These are phyloP conservation scores for Solenopsis invicta DNA, from an alignment of 1,140 invertebrate genomes.

Conservation along the genomic window DNA sequence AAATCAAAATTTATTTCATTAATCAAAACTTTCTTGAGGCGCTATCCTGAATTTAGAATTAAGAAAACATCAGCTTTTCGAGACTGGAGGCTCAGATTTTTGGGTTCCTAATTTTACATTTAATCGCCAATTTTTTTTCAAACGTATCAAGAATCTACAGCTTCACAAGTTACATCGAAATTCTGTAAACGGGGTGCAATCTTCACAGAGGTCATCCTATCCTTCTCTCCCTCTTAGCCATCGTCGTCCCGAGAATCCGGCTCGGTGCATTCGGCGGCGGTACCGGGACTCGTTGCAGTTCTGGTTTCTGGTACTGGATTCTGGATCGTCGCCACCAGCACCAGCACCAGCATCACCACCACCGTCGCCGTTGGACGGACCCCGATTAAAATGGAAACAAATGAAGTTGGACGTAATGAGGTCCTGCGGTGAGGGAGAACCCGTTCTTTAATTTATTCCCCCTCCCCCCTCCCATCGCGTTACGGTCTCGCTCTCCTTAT, in stretches of 20 bases:
- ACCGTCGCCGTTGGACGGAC: slow-evolving; percentile 56
- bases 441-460: slow-evolving; percentile 84
- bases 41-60: neutral
- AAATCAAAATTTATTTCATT: neutral
- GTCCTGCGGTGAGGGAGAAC: slow-evolving; percentile 81
- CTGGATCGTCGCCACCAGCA: slow-evolving; percentile 67
- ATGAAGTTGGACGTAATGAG: slow-evolving; percentile 82
- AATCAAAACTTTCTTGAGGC: neutral
- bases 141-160: neutral
- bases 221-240: neutral
- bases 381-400: slow-evolving; percentile 83
- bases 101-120: neutral
- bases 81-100: neutral
- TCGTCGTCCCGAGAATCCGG: slow-evolving; percentile 51
- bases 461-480: slow-evolving; percentile 47
- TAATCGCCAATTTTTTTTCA: neutral
- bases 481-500: slow-evolving; percentile 61
- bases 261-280: slow-evolving; percentile 61
- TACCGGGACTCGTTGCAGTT: slow-evolving; percentile 65
- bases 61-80: neutral
- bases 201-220: slow-evolving; percentile 2
- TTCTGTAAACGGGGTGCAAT: slow-evolving; percentile 4
- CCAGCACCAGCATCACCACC: slow-evolving; percentile 27
- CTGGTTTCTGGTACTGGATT: slow-evolving; percentile 78
- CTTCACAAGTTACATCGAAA: neutral